Evolutionary conservation across 1,140 invertebrate genomes (phyloP).

Genomic region (Scylla paramamosain): DNA sequence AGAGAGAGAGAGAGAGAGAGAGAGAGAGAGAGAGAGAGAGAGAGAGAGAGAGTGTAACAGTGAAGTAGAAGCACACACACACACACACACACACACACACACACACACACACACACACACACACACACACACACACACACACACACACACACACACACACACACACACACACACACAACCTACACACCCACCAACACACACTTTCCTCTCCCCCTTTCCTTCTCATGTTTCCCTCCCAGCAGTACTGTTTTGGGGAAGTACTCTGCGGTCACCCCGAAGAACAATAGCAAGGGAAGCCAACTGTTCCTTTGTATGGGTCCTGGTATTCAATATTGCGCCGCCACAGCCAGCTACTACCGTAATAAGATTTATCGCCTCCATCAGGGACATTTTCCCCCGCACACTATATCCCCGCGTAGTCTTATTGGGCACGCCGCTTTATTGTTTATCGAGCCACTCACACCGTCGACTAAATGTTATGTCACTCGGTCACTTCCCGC

Average conservation of each 20-base stretch:
- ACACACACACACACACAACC: too few relatives aligned
- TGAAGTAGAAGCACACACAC: too few relatives aligned
- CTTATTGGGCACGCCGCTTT: not conserved
- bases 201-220: not conserved
- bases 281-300: not conserved
- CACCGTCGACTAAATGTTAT: not conserved
- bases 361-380: constrained; percentile 14
- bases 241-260: too few relatives aligned
- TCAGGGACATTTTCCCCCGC: not conserved
- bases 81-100: too few relatives aligned
- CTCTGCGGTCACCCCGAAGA: too few relatives aligned
- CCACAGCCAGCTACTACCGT: not conserved
- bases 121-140: too few relatives aligned
- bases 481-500: not conserved
- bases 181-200: not conserved
- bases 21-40: too few relatives aligned
- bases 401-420: not conserved
- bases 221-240: too few relatives aligned
- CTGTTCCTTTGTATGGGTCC: not conserved
- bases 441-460: not conserved
- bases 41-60: too few relatives aligned
- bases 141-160: too few relatives aligned
- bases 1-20: too few relatives aligned
- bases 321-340: not conserved
- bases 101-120: too few relatives aligned